Percentiles rank a stretch among this genome's conserved stretches.
Evolutionary conservation across 2,797 vertebrate genomes (phyloP).

Genomic region (Sebastes trivittatus): DNA sequence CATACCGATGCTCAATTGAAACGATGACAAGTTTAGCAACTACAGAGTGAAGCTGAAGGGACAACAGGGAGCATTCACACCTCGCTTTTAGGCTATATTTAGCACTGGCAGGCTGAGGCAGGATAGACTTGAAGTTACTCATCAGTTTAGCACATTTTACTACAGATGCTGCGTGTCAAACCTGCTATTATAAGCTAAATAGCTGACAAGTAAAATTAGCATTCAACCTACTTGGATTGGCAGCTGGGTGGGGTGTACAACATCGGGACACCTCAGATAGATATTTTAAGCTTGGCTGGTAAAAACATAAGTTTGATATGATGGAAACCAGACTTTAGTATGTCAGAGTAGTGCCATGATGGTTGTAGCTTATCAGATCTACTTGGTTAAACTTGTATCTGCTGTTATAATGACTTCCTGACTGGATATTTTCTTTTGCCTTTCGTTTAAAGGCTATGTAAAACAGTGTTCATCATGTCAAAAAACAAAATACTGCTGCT

Average conservation of each 20-base stretch:
- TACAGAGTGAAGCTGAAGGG: slow-evolving; percentile 11
- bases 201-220: not conserved
- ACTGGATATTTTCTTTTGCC: not conserved
- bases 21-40: slow-evolving; percentile 34
- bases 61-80: slow-evolving; percentile 41
- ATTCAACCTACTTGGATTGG: not conserved
- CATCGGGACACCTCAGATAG: not conserved
- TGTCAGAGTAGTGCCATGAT: not conserved
- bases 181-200: not conserved
- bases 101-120: slow-evolving; percentile 44
- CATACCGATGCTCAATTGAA: slow-evolving; percentile 13
- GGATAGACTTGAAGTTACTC: slow-evolving; percentile 40
- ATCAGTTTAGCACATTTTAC: slow-evolving; percentile 42
- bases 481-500: not conserved
- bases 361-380: not conserved
- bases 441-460: too few species aligned
- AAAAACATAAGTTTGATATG: not conserved
- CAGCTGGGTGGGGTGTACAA: not conserved
- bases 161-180: slow-evolving; percentile 3
- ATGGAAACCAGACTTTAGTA: not conserved
- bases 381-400: not conserved
- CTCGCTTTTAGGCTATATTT: slow-evolving; percentile 55
- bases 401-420: not conserved
- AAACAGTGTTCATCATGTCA: too few species aligned
- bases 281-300: not conserved